These are phyloP conservation scores for Astropecten irregularis DNA, from an alignment of 53 echinoderm and acorn worm species.

Conservation along the genomic window DNA sequence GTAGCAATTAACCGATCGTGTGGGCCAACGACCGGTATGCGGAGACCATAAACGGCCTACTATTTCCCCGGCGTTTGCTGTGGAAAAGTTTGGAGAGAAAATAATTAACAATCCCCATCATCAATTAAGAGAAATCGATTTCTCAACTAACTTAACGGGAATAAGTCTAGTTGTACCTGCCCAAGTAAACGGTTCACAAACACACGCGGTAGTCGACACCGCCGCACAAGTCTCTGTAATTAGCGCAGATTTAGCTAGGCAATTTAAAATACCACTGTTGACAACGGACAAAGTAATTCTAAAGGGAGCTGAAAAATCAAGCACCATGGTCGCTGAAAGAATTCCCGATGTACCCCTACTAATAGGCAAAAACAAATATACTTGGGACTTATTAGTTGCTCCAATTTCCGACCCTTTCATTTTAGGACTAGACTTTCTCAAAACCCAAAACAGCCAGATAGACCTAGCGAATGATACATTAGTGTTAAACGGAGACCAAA, in stretches of 20 bases:
- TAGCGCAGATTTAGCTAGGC: neutral
- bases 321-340: neutral
- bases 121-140: neutral
- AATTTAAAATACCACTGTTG: neutral
- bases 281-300: neutral
- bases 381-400: slow-evolving; percentile 29
- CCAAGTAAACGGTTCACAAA: neutral
- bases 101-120: neutral
- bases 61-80: neutral
- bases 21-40: slow-evolving; percentile 4
- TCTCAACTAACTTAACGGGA: neutral
- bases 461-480: slow-evolving; percentile 6
- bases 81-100: neutral
- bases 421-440: slow-evolving; percentile 12
- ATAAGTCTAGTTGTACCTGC: neutral
- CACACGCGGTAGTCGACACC: neutral
- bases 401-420: slow-evolving; percentile 17
- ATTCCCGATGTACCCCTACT: slow-evolving; percentile 20
- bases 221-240: neutral
- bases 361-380: neutral
- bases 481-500: neutral
- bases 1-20: neutral
- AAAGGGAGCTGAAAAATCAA: neutral
- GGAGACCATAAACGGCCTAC: neutral
- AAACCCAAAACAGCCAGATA: neutral